Evolutionary conservation across 2,113 vertebrate species (phyloP).

Genomic region (Calidris pygmaea): DNA sequence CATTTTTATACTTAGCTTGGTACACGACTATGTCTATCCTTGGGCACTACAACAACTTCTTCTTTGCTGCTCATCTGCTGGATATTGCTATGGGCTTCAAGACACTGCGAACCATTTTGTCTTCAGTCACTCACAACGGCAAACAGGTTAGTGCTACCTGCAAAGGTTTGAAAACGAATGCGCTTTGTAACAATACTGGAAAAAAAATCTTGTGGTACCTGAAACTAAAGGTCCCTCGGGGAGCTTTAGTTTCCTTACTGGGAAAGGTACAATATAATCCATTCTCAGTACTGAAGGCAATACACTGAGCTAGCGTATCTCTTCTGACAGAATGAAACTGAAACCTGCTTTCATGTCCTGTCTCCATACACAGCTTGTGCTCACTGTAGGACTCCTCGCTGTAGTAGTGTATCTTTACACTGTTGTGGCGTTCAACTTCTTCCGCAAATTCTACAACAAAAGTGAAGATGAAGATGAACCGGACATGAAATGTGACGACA

Average conservation of each 20-base stretch:
- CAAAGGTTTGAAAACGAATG: background rate
- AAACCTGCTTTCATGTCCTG: background rate
- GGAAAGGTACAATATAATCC: background rate
- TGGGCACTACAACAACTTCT: conserved; percentile 99
- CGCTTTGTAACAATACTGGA: background rate
- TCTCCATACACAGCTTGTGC: conserved; percentile 79
- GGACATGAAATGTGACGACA: conserved; percentile 98
- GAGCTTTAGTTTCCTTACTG: background rate
- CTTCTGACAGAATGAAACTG: background rate
- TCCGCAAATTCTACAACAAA: conserved; percentile 99
- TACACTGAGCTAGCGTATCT: background rate
- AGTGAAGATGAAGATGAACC: conserved; percentile 94
- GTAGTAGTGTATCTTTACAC: conserved; percentile 98
- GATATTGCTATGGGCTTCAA: conserved; percentile 99
- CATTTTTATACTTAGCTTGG: conserved; percentile 96
- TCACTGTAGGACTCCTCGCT: conserved; percentile 93
- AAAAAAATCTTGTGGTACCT: background rate
- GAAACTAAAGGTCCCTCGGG: too few species aligned
- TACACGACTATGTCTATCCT: conserved; percentile 98
- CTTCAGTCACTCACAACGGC: conserved; percentile 97
- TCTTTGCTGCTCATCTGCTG: conserved; percentile 95
- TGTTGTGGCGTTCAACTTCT: conserved; percentile 98
- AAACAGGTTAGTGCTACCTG: conserved; percentile 86
- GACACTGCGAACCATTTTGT: conserved; percentile 93
- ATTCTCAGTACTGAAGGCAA: background rate